These are phyloP conservation scores for Pyrgilauda ruficollis DNA, from an alignment of 2,113 vertebrate genomes.

Conservation along the genomic window DNA sequence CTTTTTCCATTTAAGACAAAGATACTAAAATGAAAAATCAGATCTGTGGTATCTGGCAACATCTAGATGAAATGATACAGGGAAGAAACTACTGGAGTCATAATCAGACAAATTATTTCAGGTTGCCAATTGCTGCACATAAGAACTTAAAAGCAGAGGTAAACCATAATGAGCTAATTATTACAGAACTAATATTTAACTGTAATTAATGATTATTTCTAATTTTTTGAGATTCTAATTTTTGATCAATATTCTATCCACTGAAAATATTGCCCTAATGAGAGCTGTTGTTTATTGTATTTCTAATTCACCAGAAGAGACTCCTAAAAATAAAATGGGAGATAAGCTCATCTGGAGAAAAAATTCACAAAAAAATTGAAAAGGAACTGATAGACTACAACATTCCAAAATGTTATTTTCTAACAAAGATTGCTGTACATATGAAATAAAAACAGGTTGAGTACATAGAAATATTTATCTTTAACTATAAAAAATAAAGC, in stretches of 20 bases:
- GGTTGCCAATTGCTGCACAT: not conserved
- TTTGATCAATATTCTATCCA: not conserved
- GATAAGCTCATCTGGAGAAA: not conserved
- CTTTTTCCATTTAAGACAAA: not conserved
- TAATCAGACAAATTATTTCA: not conserved
- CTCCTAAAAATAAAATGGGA: not conserved
- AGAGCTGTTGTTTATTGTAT: not conserved
- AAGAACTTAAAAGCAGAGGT: not conserved
- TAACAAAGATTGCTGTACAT: not conserved
- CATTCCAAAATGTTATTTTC: not conserved
- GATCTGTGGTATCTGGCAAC: not conserved
- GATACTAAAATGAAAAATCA: not conserved
- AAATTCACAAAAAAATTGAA: not conserved
- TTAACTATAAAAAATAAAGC: not conserved
- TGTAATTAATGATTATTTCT: not conserved
- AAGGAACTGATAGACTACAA: not conserved
- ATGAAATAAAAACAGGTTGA: not conserved
- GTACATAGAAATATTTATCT: not conserved
- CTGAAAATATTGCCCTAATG: not conserved
- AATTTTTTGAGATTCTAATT: not conserved
- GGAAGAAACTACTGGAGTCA: not conserved
- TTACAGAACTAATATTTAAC: not conserved
- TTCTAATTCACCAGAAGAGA: not conserved
- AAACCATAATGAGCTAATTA: not conserved
- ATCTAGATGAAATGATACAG: not conserved